Evolutionary conservation across 2,797 vertebrate genomes (phyloP), one percentile per base, ranked within the genome.

Genomic region (Lagorchestes hirsutus): DNA sequence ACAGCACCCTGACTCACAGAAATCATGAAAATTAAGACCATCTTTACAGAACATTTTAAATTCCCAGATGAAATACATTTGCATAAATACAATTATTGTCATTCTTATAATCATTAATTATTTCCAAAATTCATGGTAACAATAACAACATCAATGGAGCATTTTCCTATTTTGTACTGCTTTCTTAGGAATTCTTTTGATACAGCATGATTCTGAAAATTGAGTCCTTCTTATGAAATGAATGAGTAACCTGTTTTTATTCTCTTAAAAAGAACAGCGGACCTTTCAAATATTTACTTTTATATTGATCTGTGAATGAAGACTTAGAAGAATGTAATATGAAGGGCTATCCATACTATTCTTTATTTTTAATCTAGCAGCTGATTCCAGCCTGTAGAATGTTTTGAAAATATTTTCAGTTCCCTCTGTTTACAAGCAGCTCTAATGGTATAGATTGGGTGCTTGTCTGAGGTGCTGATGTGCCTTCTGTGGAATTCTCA

Each of bases 401-500:
- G 94, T 92, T 90, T 90, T 93, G 96, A 96, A 97, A 94, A 96
- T 92, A 67, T 97, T 97, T 97, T 94, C 96, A 67, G 92, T 94
- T 58, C 98, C 95, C 91, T 98, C 96, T 97, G 95, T 96, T 98
- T 97, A 96, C 67, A 97, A 97, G 95, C 93, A 97, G 94, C 96
- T 97, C 40, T 97, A 97, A 97, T 91, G 57, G 97, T 95, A 96
- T 97, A 92, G 97, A 92, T 95, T 92, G 50, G 34, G 92, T 98
- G 96, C 97, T 98, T 96, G 96, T 98, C 97, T 98, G 95, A 92
- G 96, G 96, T 95, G 92, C 93, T 97, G 97, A 94, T 97, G 96
- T 50, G 24, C 93, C 98, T 98, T 98, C 97, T 97, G 2, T 97
- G 95, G 96, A 98, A 97, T 98, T 98, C 97, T 96, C 94, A 98